phyloP scores from a whole-genome alignment of 2,797 vertebrate genomes.

The Oceanodroma leucorhoa region DNA sequence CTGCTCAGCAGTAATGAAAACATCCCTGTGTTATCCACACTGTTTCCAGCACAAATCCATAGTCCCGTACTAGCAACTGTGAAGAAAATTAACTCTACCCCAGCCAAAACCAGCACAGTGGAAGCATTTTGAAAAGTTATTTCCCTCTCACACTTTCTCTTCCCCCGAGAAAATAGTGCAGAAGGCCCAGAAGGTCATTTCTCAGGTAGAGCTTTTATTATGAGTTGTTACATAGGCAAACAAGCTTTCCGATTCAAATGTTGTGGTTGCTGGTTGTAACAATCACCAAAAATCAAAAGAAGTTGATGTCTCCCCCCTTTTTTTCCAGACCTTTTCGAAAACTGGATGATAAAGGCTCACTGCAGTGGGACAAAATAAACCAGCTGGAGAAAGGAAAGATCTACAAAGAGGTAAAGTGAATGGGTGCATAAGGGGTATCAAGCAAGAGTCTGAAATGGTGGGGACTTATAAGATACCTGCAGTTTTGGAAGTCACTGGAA shows the following conservation, averaged over 20 bases:
- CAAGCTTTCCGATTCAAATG: not conserved
- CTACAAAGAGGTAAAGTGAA: slow-evolving; percentile 80
- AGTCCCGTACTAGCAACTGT: no score
- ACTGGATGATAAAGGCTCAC: slow-evolving; percentile 78
- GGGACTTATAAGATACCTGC: not conserved
- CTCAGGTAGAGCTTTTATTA: not conserved
- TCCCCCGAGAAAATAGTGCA: not conserved
- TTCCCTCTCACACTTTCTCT: not conserved
- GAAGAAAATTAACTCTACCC: no score
- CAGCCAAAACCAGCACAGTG: not conserved
- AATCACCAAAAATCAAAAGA: not conserved
- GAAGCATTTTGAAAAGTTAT: not conserved
- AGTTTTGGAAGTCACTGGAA: not conserved
- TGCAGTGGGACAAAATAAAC: slow-evolving; percentile 83
- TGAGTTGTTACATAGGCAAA: not conserved
- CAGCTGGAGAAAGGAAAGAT: slow-evolving; percentile 82
- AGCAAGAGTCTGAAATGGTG: not conserved
- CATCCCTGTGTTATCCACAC: no score
- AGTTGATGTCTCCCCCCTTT: not conserved
- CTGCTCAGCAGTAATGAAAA: no score
- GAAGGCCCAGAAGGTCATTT: not conserved
- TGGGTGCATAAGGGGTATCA: not conserved
- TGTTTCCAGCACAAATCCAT: no score
- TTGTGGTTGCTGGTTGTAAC: not conserved
- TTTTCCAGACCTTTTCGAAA: slow-evolving; percentile 79